Evolutionary conservation across 30 jellyfish, hydroid and myxozoan species (phyloP).

Genomic region (Aurelia sp.): DNA sequence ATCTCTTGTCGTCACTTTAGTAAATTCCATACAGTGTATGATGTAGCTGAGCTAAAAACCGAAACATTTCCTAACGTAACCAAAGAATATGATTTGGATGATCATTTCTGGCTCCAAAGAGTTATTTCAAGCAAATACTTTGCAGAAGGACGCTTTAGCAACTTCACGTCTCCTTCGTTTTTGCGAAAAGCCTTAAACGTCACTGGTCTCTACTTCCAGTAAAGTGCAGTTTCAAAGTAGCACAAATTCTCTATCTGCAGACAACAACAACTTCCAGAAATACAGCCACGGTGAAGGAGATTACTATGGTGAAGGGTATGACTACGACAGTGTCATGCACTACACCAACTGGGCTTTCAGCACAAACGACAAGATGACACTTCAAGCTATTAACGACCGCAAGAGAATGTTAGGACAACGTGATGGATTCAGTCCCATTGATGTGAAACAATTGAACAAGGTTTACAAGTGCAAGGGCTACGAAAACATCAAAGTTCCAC

Average conservation of each 20-base stretch:
- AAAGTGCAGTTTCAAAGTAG: no score
- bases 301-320: slow-evolving; percentile 71
- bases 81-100: no score
- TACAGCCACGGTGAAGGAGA: slow-evolving; percentile 83
- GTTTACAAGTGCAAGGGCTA: slow-evolving; percentile 69
- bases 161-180: no score
- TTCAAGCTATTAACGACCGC: slow-evolving; percentile 55
- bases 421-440: slow-evolving; percentile 83
- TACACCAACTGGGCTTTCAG: slow-evolving; percentile 81
- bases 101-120: no score
- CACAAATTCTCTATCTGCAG: background rate
- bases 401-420: slow-evolving; percentile 69
- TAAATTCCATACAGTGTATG: no score
- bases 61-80: no score
- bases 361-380: slow-evolving; percentile 51
- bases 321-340: slow-evolving; percentile 79
- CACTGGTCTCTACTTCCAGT: no score
- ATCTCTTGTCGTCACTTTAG: no score
- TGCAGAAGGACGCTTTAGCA: no score
- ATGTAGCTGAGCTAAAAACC: no score
- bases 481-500: slow-evolving; percentile 71
- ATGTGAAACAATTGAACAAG: slow-evolving; percentile 60
- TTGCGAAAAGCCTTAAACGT: no score
- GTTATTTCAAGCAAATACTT: no score
- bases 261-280: slow-evolving; percentile 64